Base-by-base conservation (phyloP, 2,113 vertebrate genomes). In the Marcusenius ussheri region DNA sequence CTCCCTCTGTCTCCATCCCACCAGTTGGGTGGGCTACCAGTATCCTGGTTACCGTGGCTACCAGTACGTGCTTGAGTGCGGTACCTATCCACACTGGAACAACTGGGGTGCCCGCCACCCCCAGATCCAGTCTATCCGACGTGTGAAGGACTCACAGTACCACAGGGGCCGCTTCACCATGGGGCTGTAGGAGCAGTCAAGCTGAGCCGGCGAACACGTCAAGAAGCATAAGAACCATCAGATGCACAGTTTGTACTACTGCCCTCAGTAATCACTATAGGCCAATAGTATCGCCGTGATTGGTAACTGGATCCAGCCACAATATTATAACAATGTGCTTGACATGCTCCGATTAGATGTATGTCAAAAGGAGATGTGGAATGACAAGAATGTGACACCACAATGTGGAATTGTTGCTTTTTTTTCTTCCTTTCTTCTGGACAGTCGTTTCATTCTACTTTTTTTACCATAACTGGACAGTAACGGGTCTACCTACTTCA, bases 1-100 rank as follows among this genome's bases (percentile, higher is more conserved):
- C 35, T 42, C 35, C 35, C 35, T 80, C 31, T 84, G 21, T n/a
- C 45, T 46, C 39, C 80, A 66, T 84, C 39, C 45, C 83, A 47
- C 35, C 89, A 97, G 96, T 91, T 97, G 96, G 96, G 96, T 96
- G 90, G 96, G 95, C 24, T 97, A 97, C 92, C 96, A 97, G 92
- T 97, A 97, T 88, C 96, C 96, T 24, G 96, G 96, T 56, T 97
- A 97, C 91, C 95, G 96, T 92, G 96, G 96, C 27, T 96, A 92
- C 91, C 96, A 97, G 93, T 97, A 96, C 62, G 91, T 97, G 90
- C 94, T 96, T 88, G 96, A 97, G 89, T 93, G 90, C 91, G 96
- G 96, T 5, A 88, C 95, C 56, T 97, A 89, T 92, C 97, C 96
- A 91, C 96, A 97, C 92, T 97, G 96, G 96, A 97, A 96, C 2